These are phyloP conservation scores for Halichoerus grypus DNA, from an alignment of 2,113 vertebrate species.

Conservation along the genomic window DNA sequence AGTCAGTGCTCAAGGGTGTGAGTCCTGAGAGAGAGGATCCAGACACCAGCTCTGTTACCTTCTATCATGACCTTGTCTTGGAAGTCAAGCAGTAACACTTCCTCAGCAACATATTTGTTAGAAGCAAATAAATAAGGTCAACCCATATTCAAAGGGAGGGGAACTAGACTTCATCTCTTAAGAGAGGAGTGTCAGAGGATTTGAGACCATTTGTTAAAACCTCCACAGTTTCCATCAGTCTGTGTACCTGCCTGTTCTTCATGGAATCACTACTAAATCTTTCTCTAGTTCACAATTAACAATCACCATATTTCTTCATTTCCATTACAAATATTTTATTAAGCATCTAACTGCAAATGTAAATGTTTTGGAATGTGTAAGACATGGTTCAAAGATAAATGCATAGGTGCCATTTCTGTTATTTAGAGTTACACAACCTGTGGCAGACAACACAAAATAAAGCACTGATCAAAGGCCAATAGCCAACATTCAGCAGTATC, in stretches of 20 bases:
- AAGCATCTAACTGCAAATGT: background rate
- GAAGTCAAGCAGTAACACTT: background rate
- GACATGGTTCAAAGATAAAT: background rate
- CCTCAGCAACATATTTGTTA: background rate
- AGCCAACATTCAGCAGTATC: background rate
- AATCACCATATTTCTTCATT: background rate
- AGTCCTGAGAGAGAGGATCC: background rate
- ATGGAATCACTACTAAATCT: background rate
- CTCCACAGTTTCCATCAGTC: background rate
- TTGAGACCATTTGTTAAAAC: background rate
- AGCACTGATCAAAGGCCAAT: background rate
- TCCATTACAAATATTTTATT: conserved; percentile 11
- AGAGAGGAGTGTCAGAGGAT: background rate
- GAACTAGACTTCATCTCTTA: background rate
- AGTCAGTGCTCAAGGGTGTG: background rate
- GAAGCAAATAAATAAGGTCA: conserved; percentile 5
- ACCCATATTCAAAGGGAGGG: background rate
- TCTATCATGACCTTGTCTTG: background rate
- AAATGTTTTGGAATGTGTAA: background rate
- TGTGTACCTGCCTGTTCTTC: background rate
- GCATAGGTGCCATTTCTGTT: background rate
- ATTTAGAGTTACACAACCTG: background rate
- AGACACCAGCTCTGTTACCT: background rate
- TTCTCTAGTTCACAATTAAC: background rate
- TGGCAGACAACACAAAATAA: background rate